Conservation (phyloP, 1,140 invertebrate species). For the Drosophila rhopaloa region DNA sequence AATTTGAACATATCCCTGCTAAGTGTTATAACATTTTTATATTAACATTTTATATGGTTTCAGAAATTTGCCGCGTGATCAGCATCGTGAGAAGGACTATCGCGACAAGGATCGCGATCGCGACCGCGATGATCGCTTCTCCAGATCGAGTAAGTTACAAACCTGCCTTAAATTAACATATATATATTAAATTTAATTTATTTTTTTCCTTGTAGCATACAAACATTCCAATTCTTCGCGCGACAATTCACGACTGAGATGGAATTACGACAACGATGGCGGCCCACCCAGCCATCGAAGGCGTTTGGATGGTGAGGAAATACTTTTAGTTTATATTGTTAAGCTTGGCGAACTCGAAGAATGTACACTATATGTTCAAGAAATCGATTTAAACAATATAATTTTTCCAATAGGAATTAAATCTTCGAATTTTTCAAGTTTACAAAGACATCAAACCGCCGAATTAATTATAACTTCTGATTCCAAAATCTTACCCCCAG, state of each 20-base stretch:
- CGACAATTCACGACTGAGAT: constrained; percentile 85
- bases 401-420: too few species aligned
- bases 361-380: too few species aligned
- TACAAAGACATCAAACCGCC: too few species aligned
- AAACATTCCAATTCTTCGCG: constrained; percentile 91
- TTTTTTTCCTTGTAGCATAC: constrained; percentile 85
- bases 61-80: constrained; percentile 85
- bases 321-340: too few species aligned
- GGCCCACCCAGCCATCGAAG: constrained; percentile 81
- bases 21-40: too few species aligned
- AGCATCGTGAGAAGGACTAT: constrained; percentile 84
- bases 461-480: too few species aligned
- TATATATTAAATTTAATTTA: not conserved
- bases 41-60: not conserved
- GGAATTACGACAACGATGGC: constrained; percentile 83
- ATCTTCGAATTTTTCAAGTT: too few species aligned
- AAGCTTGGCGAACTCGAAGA: too few species aligned
- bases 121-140: constrained; percentile 85
- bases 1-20: too few species aligned
- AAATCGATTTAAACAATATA: too few species aligned
- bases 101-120: constrained; percentile 85
- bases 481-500: constrained; percentile 16
- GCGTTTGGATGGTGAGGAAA: constrained; percentile 75
- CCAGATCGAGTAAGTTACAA: constrained; percentile 75
- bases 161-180: too few species aligned